Evolutionary conservation across 2,888 invertebrate genomes (phyloP).

Genomic region (Sceliomorpha sp.): DNA sequence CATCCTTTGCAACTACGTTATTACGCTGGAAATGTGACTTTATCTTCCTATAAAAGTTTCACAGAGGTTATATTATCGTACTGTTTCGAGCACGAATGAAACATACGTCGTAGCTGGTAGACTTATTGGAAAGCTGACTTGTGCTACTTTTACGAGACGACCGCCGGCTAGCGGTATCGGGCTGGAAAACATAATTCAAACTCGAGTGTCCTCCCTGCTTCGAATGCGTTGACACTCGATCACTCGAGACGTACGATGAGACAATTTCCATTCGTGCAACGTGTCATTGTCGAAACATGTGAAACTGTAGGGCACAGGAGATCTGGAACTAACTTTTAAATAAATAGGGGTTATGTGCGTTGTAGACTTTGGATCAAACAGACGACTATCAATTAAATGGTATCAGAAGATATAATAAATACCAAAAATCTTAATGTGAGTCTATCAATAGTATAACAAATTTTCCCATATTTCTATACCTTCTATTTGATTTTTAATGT

Average conservation of each 20-base stretch:
- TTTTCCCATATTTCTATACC: too few relatives aligned
- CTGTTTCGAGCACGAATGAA: conserved; percentile 8
- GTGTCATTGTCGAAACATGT: too few relatives aligned
- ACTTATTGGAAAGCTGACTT: conserved; percentile 23
- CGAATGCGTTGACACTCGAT: conserved; percentile 18
- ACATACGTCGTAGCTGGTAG: conserved; percentile 4
- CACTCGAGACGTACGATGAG: not conserved
- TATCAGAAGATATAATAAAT: too few relatives aligned
- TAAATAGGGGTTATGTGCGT: too few relatives aligned
- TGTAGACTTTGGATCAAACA: too few relatives aligned
- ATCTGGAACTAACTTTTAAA: too few relatives aligned
- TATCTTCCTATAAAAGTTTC: conserved; percentile 23
- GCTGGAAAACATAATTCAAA: conserved; percentile 32
- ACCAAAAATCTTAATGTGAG: too few relatives aligned
- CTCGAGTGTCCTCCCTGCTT: conserved; percentile 11
- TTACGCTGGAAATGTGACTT: conserved; percentile 15
- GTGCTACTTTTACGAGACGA: conserved; percentile 16
- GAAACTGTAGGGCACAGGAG: too few relatives aligned
- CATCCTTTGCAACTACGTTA: conserved; percentile 4
- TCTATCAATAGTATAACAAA: too few relatives aligned
- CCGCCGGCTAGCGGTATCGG: conserved; percentile 9
- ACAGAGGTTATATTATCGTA: conserved; percentile 12
- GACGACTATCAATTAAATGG: too few relatives aligned
- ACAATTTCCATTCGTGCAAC: conserved; percentile 11
- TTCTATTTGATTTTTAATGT: too few relatives aligned